Evolutionary conservation across 1,140 invertebrate genomes (phyloP), one percentile per base, ranked within the genome.

Genomic region (Danaus plexippus): DNA sequence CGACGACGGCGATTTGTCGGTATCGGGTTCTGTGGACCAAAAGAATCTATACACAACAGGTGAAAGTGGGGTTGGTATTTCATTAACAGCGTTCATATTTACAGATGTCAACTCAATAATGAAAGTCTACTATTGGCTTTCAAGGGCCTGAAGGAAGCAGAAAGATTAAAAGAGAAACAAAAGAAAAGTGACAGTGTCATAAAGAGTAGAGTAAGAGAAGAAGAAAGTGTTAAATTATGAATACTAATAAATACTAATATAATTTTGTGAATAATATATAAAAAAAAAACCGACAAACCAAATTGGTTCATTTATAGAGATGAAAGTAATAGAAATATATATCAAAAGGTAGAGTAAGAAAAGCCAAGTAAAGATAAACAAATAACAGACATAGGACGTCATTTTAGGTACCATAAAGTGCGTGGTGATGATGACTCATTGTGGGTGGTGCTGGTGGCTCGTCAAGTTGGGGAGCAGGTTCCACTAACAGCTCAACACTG

Each of bases 1-100:
- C 75, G 94, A 95, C 62, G 93, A 92, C 67, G 93, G 94, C 65
- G 92, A 91, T 90, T 95, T 95, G 77, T 94, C 93, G 77, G 89
- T 90, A 77, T 94, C 92, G 49, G 90, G 88, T 87, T 93, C 92
- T 93, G 92, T 66, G 90, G 92, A 89, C 59, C 79, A 75, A 88
- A 32, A n/a, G 0, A 45, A 45, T n/a, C 44, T 45, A n/a, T 12
- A n/a, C 12, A 45, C 12, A 12, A 45, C 12, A 45, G 11, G 11
- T n/a, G 11, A 12, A n/a, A 12, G 44, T 45, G 9, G 44, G 1
- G 44, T 45, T n/a, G 44, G 9, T 45, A 45, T 45, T 45, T n/a
- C 4, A 45, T 45, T 32, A 32, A 32, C 1, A 32, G 22, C 2
- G 22, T 32, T 32, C 22, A 32, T 32, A 32, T 32, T 32, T 32